Conservation (phyloP, 2,888 invertebrate species). For the Griposia aprilina region DNA sequence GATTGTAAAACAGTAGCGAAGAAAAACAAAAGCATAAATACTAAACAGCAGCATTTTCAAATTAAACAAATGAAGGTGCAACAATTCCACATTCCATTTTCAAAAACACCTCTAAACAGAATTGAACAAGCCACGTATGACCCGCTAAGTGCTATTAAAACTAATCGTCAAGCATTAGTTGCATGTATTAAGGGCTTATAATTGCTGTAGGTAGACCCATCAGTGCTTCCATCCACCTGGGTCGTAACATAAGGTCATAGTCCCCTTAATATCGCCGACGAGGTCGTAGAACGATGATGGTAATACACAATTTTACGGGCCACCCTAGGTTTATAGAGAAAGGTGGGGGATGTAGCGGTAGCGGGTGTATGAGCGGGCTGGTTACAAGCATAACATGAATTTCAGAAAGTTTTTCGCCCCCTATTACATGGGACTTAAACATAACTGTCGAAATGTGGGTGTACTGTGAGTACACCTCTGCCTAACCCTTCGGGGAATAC, state of each 20-base stretch:
- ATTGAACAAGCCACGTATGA: conserved; percentile 46
- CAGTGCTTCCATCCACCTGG: conserved; percentile 70
- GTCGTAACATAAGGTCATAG: conserved; percentile 81
- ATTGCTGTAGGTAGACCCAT: conserved; percentile 62
- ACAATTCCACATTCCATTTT: conserved; percentile 24
- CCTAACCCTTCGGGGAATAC: too few species aligned
- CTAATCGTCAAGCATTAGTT: conserved; percentile 54
- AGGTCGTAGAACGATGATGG: conserved; percentile 84
- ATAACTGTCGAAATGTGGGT: too few species aligned
- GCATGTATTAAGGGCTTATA: conserved; percentile 58
- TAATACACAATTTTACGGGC: conserved; percentile 88
- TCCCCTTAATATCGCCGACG: conserved; percentile 81
- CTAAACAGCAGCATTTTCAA: background rate
- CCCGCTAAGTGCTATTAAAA: conserved; percentile 54
- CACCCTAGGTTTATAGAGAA: conserved; percentile 74
- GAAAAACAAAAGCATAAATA: background rate
- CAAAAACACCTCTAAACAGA: conserved; percentile 45
- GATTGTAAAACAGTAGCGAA: background rate
- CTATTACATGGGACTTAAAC: too few species aligned
- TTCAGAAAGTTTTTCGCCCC: background rate
- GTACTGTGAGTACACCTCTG: too few species aligned
- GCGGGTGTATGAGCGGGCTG: conserved; percentile 21
- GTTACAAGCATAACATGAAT: background rate
- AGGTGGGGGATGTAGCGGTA: conserved; percentile 55
- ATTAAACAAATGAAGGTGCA: conserved; percentile 43